These are phyloP conservation scores for Palythoa heliodiscus DNA, from an alignment of 92 coral and sea anemone species.

Conservation along the genomic window DNA sequence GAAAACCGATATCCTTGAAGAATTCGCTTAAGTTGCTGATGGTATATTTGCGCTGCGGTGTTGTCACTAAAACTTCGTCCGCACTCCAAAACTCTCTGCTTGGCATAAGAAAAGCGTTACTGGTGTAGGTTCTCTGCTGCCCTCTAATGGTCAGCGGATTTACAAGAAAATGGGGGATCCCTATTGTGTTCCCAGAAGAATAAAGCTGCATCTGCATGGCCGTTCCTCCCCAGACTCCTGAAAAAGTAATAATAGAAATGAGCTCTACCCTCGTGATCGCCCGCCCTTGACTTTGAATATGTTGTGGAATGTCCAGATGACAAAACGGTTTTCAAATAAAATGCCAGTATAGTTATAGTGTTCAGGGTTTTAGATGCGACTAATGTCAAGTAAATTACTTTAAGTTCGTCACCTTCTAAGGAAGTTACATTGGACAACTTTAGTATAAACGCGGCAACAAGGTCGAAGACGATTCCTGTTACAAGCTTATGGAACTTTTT, in stretches of 20 bases:
- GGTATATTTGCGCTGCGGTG: slow-evolving; percentile 72
- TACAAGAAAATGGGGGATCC: slow-evolving; percentile 62
- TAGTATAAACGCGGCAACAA: too few species aligned
- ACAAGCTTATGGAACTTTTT: too few species aligned
- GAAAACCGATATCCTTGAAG: slow-evolving; percentile 71
- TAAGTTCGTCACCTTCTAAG: too few species aligned
- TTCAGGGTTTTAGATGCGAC: too few species aligned
- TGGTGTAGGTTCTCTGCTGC: slow-evolving; percentile 73
- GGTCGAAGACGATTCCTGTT: too few species aligned
- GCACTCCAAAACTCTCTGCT: slow-evolving; percentile 80
- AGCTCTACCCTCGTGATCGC: too few species aligned
- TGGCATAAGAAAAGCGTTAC: slow-evolving; percentile 76
- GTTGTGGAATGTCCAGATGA: too few species aligned
- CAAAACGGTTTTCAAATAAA: too few species aligned
- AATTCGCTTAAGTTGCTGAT: slow-evolving; percentile 64
- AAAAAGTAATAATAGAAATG: not conserved
- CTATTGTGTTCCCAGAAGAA: slow-evolving; percentile 78
- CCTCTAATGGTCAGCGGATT: slow-evolving; percentile 75
- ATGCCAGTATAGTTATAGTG: too few species aligned
- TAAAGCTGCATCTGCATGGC: slow-evolving; percentile 63
- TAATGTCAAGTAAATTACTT: too few species aligned
- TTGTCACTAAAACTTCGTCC: slow-evolving; percentile 71
- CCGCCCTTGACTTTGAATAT: too few species aligned
- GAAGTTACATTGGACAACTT: too few species aligned
- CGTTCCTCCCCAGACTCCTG: slow-evolving; percentile 90